phyloP scores from a whole-genome alignment of 2,888 invertebrate genomes.

The Mesorhabditis sp. region DNA sequence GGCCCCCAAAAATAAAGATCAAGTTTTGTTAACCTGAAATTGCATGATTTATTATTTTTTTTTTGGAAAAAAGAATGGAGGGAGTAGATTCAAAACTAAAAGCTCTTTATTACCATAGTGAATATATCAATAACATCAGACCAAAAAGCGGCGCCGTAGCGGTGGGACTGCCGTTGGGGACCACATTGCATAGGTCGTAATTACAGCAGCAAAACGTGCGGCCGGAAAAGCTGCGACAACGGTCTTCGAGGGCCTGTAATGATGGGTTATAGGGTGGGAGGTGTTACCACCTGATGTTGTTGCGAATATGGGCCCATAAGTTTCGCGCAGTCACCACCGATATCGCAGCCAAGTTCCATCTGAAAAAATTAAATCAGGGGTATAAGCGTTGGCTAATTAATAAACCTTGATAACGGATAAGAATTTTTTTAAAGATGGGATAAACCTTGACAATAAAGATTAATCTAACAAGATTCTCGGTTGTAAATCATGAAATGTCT shows the following conservation, averaged over 20 bases:
- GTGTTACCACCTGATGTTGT: neutral
- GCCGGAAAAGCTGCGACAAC: neutral
- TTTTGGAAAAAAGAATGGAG: no score
- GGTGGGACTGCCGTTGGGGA: neutral
- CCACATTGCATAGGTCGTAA: neutral
- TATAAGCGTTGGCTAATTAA: neutral
- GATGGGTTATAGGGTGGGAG: neutral
- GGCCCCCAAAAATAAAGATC: no score
- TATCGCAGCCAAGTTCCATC: neutral
- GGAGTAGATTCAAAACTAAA: no score
- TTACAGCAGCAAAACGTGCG: conserved; percentile 5
- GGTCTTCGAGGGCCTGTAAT: neutral
- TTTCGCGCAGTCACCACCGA: conserved; percentile 2
- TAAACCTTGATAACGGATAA: no score
- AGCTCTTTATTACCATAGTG: no score
- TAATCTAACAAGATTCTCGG: no score
- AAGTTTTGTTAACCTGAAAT: no score
- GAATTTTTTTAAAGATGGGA: no score
- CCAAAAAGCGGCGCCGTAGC: neutral
- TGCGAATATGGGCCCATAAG: neutral
- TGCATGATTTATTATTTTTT: no score
- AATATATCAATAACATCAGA: no score
- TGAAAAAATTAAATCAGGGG: neutral
- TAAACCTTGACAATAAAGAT: no score
- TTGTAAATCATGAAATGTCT: no score